Evolutionary conservation across 35 echinoderm and acorn worm species (phyloP).

Genomic region (Nesometra sesokonis): DNA sequence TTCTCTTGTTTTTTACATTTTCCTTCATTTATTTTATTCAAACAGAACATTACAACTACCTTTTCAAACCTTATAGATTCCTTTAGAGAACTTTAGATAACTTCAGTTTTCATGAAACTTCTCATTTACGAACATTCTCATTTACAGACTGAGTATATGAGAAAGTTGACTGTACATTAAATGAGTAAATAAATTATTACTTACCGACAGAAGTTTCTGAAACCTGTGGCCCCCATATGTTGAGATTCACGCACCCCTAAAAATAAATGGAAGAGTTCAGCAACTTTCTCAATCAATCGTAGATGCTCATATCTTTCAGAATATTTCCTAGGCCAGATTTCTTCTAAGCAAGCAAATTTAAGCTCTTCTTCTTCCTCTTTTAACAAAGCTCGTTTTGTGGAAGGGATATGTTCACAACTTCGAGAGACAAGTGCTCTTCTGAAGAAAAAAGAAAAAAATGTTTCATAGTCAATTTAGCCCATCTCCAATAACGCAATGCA

Average conservation of each 20-base stretch:
- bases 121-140: no score
- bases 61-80: no score
- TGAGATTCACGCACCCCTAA: conserved; percentile 45
- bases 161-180: no score
- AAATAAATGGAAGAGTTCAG: conserved; percentile 45
- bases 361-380: conserved; percentile 29
- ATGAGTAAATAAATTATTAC: background rate
- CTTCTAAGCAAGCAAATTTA: conserved; percentile 45
- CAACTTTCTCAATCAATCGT: conserved; percentile 56
- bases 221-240: conserved; percentile 57
- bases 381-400: background rate
- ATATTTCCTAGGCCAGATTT: conserved; percentile 66
- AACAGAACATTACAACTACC: no score
- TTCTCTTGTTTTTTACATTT: no score
- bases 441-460: background rate
- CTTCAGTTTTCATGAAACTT: no score
- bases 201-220: conserved; percentile 65
- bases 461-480: no score
- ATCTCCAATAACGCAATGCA: no score
- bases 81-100: no score
- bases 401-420: background rate
- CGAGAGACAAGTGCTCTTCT: background rate
- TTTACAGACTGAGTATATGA: no score
- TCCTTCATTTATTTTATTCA: no score
- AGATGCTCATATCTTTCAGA: conserved; percentile 45